Percentiles rank a stretch among this genome's conserved stretches.
These are phyloP conservation scores for Phrynocephalus guinanensis DNA, from an alignment of 2,797 vertebrate species.

Conservation along the genomic window DNA sequence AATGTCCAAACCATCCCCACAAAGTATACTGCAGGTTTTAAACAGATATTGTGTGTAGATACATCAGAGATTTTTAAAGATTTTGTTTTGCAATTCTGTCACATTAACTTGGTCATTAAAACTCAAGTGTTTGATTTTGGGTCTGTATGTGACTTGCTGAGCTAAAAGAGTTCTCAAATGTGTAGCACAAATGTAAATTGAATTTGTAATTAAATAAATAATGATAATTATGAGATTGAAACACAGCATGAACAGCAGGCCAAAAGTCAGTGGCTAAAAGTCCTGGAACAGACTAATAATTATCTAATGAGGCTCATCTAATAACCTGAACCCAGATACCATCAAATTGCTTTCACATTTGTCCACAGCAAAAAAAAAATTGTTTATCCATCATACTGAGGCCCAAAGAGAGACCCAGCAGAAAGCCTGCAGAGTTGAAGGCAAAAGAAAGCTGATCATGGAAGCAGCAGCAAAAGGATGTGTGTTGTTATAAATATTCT, in stretches of 20 bases:
- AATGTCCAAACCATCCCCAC: neutral
- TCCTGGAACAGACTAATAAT: too few species aligned
- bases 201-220: neutral
- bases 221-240: neutral
- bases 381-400: too few species aligned
- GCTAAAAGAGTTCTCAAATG: neutral
- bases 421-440: too few species aligned
- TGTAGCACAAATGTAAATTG: neutral
- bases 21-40: neutral
- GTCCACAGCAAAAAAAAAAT: too few species aligned
- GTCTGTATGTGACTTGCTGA: neutral
- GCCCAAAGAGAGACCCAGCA: too few species aligned
- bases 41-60: neutral
- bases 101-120: neutral
- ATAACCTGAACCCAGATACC: too few species aligned
- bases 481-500: too few species aligned
- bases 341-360: too few species aligned
- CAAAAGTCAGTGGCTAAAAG: neutral
- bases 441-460: too few species aligned
- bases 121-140: neutral
- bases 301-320: too few species aligned
- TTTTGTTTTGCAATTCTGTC: neutral
- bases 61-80: neutral
- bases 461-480: too few species aligned
- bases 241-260: neutral